phyloP scores from a whole-genome alignment of 2,797 vertebrate genomes.

The Acrossocheilus wenchowensis region DNA sequence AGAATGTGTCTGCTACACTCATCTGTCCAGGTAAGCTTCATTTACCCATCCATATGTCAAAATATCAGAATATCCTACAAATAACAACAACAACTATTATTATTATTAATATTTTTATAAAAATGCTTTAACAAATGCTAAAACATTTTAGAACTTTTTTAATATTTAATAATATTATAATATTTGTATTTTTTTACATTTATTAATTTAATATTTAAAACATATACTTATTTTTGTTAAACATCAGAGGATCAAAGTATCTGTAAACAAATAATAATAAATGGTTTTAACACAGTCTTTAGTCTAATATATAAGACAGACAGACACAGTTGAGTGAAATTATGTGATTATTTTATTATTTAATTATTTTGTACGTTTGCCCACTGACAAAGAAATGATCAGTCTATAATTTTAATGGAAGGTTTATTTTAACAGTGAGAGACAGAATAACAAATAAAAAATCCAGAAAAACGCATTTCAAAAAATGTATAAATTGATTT shows the following conservation, averaged over 20 bases:
- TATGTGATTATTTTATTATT: too few species aligned
- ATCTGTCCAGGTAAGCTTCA: conserved; percentile 78
- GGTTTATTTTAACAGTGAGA: too few species aligned
- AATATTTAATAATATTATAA: neutral
- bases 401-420: too few species aligned
- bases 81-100: too few species aligned
- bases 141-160: neutral
- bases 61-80: neutral
- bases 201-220: neutral
- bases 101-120: neutral
- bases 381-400: too few species aligned
- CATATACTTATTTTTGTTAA: neutral
- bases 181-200: too few species aligned
- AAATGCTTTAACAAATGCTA: neutral
- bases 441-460: too few species aligned
- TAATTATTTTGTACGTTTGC: too few species aligned
- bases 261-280: neutral
- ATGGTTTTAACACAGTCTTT: neutral
- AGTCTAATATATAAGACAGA: neutral
- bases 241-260: neutral
- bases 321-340: too few species aligned
- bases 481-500: too few species aligned
- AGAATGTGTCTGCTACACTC: conserved; percentile 66
- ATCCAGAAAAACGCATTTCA: too few species aligned
- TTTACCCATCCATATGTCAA: neutral